Conservation (phyloP, 2,113 vertebrate genomes). For the Salvelinus fontinalis region DNA sequence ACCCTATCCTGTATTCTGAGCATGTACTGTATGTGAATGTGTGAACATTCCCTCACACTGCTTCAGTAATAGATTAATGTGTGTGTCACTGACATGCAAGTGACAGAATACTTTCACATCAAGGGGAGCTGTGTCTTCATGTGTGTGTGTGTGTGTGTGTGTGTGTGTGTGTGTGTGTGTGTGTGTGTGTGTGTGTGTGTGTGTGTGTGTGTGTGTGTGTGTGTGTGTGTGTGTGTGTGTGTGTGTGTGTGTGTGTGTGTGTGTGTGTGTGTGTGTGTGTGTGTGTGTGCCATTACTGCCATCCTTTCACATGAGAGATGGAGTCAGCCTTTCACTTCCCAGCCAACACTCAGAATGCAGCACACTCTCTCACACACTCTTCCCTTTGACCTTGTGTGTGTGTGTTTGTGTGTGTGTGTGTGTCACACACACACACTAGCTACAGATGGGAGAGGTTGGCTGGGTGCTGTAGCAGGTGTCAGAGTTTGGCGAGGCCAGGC, state of each 20-base stretch:
- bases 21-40: not conserved
- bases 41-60: not conserved
- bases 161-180: not conserved
- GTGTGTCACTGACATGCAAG: not conserved
- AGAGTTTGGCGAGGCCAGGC: conserved; percentile 1
- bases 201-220: not conserved
- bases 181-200: not conserved
- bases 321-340: conserved; percentile 4
- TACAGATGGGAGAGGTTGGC: conserved; percentile 16
- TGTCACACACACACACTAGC: conserved; percentile 19
- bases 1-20: not conserved
- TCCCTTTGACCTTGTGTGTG: conserved; percentile 32
- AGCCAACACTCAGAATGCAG: not conserved
- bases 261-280: not conserved
- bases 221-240: not conserved
- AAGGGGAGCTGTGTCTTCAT: not conserved
- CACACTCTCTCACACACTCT: not conserved
- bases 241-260: not conserved
- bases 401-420: not conserved
- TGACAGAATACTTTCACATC: not conserved
- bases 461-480: conserved; percentile 1
- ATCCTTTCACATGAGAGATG: not conserved
- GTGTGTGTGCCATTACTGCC: not conserved
- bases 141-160: not conserved
- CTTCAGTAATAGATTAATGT: not conserved